These are phyloP conservation scores for Fissipunctia ypsillon DNA, from an alignment of 2,888 invertebrate genomes.

Conservation along the genomic window DNA sequence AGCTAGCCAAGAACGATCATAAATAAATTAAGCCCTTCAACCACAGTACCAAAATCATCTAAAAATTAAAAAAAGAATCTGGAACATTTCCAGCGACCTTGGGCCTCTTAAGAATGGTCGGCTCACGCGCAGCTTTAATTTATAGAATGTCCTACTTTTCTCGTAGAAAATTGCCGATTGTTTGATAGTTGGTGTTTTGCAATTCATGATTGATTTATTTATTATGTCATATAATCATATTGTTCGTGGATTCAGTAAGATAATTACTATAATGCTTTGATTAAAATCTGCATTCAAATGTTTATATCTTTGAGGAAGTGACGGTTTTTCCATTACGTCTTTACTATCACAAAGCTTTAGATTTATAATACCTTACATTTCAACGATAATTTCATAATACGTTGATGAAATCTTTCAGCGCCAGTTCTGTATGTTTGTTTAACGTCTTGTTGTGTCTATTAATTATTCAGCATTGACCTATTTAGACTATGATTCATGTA, in stretches of 20 bases:
- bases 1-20: constrained; percentile 59
- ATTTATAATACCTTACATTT: constrained; percentile 11
- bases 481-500: constrained; percentile 45
- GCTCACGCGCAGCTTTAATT: constrained; percentile 82
- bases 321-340: constrained; percentile 18
- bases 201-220: constrained; percentile 61
- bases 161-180: constrained; percentile 75
- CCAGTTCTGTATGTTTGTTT: constrained; percentile 12
- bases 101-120: constrained; percentile 82
- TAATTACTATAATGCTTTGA: constrained; percentile 45
- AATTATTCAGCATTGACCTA: constrained; percentile 60
- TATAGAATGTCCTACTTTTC: constrained; percentile 85
- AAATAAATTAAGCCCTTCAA: constrained; percentile 73
- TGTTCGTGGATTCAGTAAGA: constrained; percentile 57
- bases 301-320: constrained; percentile 36
- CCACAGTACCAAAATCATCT: constrained; percentile 71
- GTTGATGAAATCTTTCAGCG: constrained; percentile 37
- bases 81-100: constrained; percentile 89
- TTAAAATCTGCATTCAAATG: constrained; percentile 36
- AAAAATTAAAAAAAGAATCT: constrained; percentile 78
- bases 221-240: constrained; percentile 62
- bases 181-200: constrained; percentile 58
- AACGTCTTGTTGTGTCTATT: constrained; percentile 42
- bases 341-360: not conserved
- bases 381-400: too few species aligned